Percentiles rank a stretch among this genome's conserved stretches.
phyloP scores from a whole-genome alignment of 2,797 vertebrate genomes.

The Gobio occitaniae region DNA sequence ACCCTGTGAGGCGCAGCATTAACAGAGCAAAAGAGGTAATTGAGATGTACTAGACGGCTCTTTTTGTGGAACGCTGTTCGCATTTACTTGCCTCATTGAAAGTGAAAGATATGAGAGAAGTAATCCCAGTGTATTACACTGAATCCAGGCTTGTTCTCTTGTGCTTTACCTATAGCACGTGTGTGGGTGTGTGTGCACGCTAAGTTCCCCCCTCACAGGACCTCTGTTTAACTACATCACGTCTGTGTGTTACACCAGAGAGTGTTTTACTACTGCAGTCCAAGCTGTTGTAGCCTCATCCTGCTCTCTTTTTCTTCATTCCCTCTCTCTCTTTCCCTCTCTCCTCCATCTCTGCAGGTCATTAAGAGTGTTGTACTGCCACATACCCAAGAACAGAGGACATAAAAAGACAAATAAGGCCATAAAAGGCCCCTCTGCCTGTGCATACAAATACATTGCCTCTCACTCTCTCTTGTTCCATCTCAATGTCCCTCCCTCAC shows the following conservation, averaged over 20 bases:
- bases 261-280: slow-evolving; percentile 57
- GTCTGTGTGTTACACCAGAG: slow-evolving; percentile 53
- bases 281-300: slow-evolving; percentile 56
- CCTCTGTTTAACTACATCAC: slow-evolving; percentile 48
- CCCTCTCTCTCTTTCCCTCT: slow-evolving; percentile 26
- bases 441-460: slow-evolving; percentile 80
- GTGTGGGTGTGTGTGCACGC: slow-evolving; percentile 16
- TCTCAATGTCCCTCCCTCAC: slow-evolving; percentile 12
- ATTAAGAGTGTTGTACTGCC: slow-evolving; percentile 76
- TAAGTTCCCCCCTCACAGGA: slow-evolving; percentile 11
- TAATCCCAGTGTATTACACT: slow-evolving; percentile 44
- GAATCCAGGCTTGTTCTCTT: slow-evolving; percentile 29
- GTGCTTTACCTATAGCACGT: slow-evolving; percentile 20
- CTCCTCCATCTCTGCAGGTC: slow-evolving; percentile 48
- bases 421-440: slow-evolving; percentile 79
- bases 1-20: slow-evolving; percentile 35
- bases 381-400: slow-evolving; percentile 77
- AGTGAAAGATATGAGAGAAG: slow-evolving; percentile 42
- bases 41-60: slow-evolving; percentile 34
- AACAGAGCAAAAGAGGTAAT: slow-evolving; percentile 25
- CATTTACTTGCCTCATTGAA: slow-evolving; percentile 42
- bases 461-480: slow-evolving; percentile 14
- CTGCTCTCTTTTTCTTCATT: slow-evolving; percentile 47
- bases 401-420: slow-evolving; percentile 84
- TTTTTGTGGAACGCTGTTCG: slow-evolving; percentile 30